A percentile compares a stretch with the other conserved stretches of the same genome.
These are phyloP conservation scores for Formica aserva DNA, from an alignment of 2,888 invertebrate species.

Conservation along the genomic window DNA sequence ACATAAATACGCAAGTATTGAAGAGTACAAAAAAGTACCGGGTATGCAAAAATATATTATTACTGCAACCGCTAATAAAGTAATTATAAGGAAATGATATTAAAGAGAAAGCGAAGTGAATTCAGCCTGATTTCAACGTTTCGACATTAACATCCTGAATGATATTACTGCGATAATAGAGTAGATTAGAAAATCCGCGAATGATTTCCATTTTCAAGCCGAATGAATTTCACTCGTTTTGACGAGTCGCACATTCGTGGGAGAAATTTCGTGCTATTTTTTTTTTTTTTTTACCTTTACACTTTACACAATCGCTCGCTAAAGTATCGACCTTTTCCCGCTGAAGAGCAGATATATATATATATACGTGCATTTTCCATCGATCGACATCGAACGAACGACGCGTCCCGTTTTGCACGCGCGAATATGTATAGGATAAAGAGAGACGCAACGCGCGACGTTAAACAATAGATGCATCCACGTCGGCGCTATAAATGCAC, in stretches of 20 bases:
- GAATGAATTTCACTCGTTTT: background rate
- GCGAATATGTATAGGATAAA: constrained; percentile 25
- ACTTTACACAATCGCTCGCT: constrained; percentile 7
- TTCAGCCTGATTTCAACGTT: constrained; percentile 12
- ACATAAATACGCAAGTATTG: background rate
- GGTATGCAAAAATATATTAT: background rate
- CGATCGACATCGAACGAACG: constrained; percentile 33
- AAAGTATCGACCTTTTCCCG: constrained; percentile 27
- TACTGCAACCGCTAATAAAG: background rate
- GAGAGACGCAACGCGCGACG: constrained; percentile 8
- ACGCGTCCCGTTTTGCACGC: constrained; percentile 35
- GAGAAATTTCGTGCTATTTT: background rate
- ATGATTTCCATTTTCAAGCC: constrained; percentile 13
- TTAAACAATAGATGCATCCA: constrained; percentile 52
- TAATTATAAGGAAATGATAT: constrained; percentile 13
- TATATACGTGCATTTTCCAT: constrained; percentile 23
- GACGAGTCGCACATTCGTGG: background rate
- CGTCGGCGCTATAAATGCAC: constrained; percentile 47
- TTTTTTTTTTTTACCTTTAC: background rate
- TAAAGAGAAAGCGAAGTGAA: background rate
- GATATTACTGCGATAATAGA: background rate
- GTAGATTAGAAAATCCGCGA: background rate
- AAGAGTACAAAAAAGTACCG: background rate
- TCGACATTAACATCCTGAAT: background rate
- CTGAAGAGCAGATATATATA: background rate